phyloP scores from a whole-genome alignment of 1,140 invertebrate species.

The Drosophila eugracilis region DNA sequence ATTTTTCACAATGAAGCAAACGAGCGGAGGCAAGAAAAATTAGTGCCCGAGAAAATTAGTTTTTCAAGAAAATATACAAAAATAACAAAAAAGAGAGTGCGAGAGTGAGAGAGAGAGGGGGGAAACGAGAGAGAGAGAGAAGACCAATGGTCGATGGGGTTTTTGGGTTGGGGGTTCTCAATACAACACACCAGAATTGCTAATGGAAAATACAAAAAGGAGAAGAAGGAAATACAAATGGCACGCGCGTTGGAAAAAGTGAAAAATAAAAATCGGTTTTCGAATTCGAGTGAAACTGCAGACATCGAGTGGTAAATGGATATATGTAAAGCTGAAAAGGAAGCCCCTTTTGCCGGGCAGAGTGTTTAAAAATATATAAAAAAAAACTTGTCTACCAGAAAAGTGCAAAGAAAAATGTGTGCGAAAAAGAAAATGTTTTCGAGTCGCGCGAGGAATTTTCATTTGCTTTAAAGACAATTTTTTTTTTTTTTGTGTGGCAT shows the following conservation, averaged over 20 bases:
- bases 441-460: slow-evolving; percentile 62
- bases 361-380: slow-evolving; percentile 56
- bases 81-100: slow-evolving; percentile 50
- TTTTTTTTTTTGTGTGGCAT: slow-evolving; percentile 56
- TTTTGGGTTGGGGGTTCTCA: slow-evolving; percentile 21
- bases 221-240: slow-evolving; percentile 57
- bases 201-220: slow-evolving; percentile 15
- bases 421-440: slow-evolving; percentile 31
- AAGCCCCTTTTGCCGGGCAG: slow-evolving; percentile 41
- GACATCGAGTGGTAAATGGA: slow-evolving; percentile 48
- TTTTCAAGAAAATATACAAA: slow-evolving; percentile 54
- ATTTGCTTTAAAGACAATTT: slow-evolving; percentile 57
- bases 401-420: slow-evolving; percentile 21
- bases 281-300: slow-evolving; percentile 12
- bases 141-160: slow-evolving; percentile 17
- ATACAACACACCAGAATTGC: slow-evolving; percentile 9
- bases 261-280: slow-evolving; percentile 56
- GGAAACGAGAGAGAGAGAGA: slow-evolving; percentile 10
- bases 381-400: too few relatives aligned
- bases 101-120: slow-evolving; percentile 3
- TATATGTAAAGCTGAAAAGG: slow-evolving; percentile 36
- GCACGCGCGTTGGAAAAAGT: slow-evolving; percentile 74
- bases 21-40: slow-evolving; percentile 72
- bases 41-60: slow-evolving; percentile 44
- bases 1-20: slow-evolving; percentile 81